A percentile compares a stretch with the other conserved stretches of the same genome.
Evolutionary conservation across 2,888 invertebrate species (phyloP).

Genomic region (Tenthredo livida): DNA sequence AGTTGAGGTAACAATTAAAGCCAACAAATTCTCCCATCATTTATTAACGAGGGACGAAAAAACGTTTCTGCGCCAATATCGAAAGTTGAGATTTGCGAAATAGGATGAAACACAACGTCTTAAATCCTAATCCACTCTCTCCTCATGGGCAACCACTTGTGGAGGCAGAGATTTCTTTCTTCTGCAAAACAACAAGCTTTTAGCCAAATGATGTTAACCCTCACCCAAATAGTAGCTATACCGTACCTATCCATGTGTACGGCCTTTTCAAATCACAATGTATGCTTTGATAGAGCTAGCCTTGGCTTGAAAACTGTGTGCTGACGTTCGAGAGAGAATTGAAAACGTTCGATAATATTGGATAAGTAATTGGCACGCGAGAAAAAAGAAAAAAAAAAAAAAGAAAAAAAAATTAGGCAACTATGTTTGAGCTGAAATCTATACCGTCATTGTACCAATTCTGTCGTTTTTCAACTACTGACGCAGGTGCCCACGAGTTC

Average conservation of each 20-base stretch:
- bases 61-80: not conserved
- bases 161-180: not conserved
- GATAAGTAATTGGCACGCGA: not conserved
- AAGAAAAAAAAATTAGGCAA: constrained; percentile 2
- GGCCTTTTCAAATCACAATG: not conserved
- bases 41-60: not conserved
- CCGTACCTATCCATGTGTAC: no score
- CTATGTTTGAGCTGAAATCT: not conserved
- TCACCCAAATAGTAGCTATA: not conserved
- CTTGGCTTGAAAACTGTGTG: not conserved
- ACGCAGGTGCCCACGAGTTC: not conserved
- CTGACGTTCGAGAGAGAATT: not conserved
- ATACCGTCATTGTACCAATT: not conserved
- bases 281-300: not conserved
- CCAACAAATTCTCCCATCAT: not conserved
- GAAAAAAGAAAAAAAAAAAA: constrained; percentile 24
- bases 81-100: no score
- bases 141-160: constrained; percentile 1
- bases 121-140: no score
- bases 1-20: not conserved
- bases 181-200: not conserved
- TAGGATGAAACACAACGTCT: no score
- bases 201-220: not conserved
- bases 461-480: not conserved
- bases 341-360: not conserved